Evolutionary conservation across 2,797 vertebrate species (phyloP).

Genomic region (Spheniscus humboldti): DNA sequence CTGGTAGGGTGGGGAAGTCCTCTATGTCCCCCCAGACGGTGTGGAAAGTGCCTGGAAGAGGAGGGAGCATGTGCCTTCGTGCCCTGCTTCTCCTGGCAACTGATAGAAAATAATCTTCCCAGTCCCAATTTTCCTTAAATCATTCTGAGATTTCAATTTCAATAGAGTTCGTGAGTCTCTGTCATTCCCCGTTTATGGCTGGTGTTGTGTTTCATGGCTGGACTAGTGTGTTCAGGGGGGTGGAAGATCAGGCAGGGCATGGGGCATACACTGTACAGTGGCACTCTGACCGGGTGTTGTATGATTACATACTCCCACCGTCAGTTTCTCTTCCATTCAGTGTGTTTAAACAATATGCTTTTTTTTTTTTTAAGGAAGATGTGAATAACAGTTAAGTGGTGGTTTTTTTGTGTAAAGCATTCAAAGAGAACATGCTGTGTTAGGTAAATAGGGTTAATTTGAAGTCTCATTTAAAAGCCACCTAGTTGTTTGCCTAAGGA

Average conservation of each 20-base stretch:
- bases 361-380: neutral
- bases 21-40: accelerated
- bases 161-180: neutral
- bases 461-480: constrained; percentile 44
- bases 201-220: neutral
- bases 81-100: neutral
- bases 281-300: neutral
- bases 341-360: constrained; percentile 2
- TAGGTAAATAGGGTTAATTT: constrained; percentile 48
- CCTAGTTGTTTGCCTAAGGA: constrained; percentile 41
- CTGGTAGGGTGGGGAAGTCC: too few species aligned
- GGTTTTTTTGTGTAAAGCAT: neutral
- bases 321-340: neutral
- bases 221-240: neutral
- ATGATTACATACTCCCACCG: neutral
- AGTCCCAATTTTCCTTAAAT: neutral
- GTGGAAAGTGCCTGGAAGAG: neutral
- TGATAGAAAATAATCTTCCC: neutral
- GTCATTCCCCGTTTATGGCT: neutral
- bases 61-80: neutral
- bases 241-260: neutral
- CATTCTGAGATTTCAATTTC: neutral
- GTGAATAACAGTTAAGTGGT: constrained; percentile 1
- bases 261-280: neutral
- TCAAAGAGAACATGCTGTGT: constrained; percentile 27